A percentile compares a stretch with the other conserved stretches of the same genome.
Conservation (phyloP, 2,113 vertebrate species). For the Sitta europaea region DNA sequence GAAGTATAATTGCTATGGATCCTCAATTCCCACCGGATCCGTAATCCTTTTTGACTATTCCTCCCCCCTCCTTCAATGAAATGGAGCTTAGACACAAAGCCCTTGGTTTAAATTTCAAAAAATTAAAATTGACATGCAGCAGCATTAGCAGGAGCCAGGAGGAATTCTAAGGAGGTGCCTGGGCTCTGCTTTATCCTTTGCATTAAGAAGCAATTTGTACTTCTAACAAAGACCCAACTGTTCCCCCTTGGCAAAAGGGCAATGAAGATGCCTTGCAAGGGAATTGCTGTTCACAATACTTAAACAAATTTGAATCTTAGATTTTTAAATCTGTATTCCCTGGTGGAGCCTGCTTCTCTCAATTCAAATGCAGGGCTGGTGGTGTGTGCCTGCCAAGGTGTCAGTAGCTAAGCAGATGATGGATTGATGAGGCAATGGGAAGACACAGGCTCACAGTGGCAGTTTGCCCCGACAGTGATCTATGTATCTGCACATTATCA, state of each 20-base stretch:
- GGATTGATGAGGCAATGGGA: conserved; percentile 77
- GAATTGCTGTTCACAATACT: conserved; percentile 76
- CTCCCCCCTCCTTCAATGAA: conserved; percentile 70
- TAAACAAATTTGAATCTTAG: conserved; percentile 79
- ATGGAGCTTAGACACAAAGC: conserved; percentile 79
- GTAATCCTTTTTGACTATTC: conserved; percentile 80
- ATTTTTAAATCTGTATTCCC: conserved; percentile 80
- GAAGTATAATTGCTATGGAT: conserved; percentile 77
- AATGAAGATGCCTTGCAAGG: conserved; percentile 71
- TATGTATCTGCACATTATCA: conserved; percentile 64
- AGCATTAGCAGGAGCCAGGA: conserved; percentile 67
- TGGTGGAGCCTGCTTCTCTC: conserved; percentile 43
- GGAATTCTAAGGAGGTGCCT: conserved; percentile 77
- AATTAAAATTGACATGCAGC: conserved; percentile 84
- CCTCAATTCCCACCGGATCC: conserved; percentile 55
- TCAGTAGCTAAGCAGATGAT: conserved; percentile 76
- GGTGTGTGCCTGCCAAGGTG: conserved; percentile 73
- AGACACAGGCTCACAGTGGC: conserved; percentile 54
- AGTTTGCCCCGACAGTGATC: conserved; percentile 62
- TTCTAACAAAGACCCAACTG: conserved; percentile 73
- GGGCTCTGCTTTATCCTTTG: conserved; percentile 72
- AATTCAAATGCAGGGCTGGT: conserved; percentile 72
- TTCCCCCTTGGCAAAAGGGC: conserved; percentile 76
- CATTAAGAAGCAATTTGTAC: conserved; percentile 84
- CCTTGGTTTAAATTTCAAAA: conserved; percentile 81